Evolutionary conservation across 1,140 invertebrate species (phyloP).

Genomic region (Schlechtendalia chinensis): DNA sequence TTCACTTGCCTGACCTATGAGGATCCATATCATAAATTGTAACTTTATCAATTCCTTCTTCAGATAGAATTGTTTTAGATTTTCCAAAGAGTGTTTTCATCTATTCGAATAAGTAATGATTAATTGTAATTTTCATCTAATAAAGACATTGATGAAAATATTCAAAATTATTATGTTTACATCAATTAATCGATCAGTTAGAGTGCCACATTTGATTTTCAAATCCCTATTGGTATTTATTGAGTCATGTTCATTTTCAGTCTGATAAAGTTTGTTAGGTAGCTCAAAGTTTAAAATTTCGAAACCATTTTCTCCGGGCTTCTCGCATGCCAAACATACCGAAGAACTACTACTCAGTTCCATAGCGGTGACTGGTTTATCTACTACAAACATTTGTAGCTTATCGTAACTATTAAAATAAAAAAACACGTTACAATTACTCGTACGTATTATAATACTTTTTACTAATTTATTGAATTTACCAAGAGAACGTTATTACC

Average conservation of each 20-base stretch:
- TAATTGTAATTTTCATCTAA: too few species aligned
- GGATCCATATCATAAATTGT: slow-evolving; percentile 23
- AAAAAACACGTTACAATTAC: background rate
- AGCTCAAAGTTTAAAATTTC: slow-evolving; percentile 38
- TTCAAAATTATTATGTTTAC: slow-evolving; percentile 1
- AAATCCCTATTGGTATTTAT: slow-evolving; percentile 34
- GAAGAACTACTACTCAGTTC: slow-evolving; percentile 12
- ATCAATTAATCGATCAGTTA: slow-evolving; percentile 36
- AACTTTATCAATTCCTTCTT: slow-evolving; percentile 27
- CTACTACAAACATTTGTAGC: slow-evolving; percentile 37
- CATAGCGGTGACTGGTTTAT: slow-evolving; percentile 20
- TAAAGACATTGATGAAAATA: background rate
- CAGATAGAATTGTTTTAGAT: slow-evolving; percentile 29
- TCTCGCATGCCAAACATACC: slow-evolving; percentile 22
- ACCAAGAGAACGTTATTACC: too few species aligned
- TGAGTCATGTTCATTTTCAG: slow-evolving; percentile 35
- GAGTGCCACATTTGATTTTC: slow-evolving; percentile 43
- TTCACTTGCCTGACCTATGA: slow-evolving; percentile 18
- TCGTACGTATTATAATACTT: background rate
- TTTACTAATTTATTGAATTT: too few species aligned
- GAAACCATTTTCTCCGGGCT: slow-evolving; percentile 14
- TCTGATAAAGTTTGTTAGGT: slow-evolving; percentile 25
- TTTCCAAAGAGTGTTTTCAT: slow-evolving; percentile 43
- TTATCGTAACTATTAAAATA: slow-evolving; percentile 22
- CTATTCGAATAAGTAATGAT: slow-evolving; percentile 8